A percentile compares a stretch with the other conserved stretches of the same genome.
Conservation (phyloP, 2,113 vertebrate genomes). For the Lipophrys pholis region DNA sequence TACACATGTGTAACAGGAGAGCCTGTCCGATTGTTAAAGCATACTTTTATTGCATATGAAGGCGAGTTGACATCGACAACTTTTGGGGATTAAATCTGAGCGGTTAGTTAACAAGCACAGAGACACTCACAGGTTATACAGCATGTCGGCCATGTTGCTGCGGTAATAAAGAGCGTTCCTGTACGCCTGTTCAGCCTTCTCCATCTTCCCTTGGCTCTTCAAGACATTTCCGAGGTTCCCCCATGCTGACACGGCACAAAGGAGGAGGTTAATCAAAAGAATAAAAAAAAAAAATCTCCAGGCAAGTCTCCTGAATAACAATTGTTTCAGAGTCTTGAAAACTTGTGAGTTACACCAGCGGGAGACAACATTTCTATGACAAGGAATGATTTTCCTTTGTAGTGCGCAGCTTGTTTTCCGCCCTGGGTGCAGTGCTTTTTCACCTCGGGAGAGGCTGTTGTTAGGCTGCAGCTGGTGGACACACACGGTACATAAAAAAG, state of each 20-base stretch:
- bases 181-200: slow-evolving; percentile 95
- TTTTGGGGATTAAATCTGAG: neutral
- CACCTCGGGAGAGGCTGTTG: slow-evolving; percentile 22
- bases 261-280: slow-evolving; percentile 37
- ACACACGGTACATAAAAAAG: slow-evolving; percentile 5
- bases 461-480: slow-evolving; percentile 31
- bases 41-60: neutral
- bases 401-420: slow-evolving; percentile 16
- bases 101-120: no score
- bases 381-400: slow-evolving; percentile 44
- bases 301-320: neutral
- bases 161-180: slow-evolving; percentile 97
- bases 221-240: slow-evolving; percentile 99
- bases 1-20: slow-evolving; percentile 16
- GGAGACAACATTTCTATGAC: slow-evolving; percentile 10
- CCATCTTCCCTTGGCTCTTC: slow-evolving; percentile 98
- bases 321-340: slow-evolving; percentile 5
- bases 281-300: slow-evolving; percentile 7
- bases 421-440: slow-evolving; percentile 17
- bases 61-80: neutral
- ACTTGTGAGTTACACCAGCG: slow-evolving; percentile 20
- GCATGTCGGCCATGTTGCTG: slow-evolving; percentile 99
- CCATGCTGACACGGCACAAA: slow-evolving; percentile 88
- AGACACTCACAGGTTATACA: slow-evolving; percentile 97
- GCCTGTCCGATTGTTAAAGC: slow-evolving; percentile 8